A percentile compares a stretch with the other conserved stretches of the same genome.
phyloP scores from a whole-genome alignment of 2,888 invertebrate genomes.

The Hedya salicella region DNA sequence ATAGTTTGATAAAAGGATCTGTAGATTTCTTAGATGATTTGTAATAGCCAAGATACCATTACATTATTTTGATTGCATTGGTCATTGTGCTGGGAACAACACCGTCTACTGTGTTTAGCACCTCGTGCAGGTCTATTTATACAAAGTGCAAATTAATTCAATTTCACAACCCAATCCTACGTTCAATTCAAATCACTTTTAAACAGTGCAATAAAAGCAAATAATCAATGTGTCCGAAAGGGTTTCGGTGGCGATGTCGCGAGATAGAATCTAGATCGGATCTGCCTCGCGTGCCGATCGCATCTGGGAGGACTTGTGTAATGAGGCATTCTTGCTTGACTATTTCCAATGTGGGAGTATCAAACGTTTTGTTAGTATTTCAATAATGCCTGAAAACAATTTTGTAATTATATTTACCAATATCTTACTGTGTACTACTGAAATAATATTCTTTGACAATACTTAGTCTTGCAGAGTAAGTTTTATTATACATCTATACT shows the following conservation, averaged over 20 bases:
- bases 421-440: no score
- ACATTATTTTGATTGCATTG: constrained; percentile 15
- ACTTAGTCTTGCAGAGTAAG: no score
- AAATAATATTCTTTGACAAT: no score
- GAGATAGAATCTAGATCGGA: constrained; percentile 71
- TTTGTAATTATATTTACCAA: not conserved
- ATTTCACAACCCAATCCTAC: constrained; percentile 24
- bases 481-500: no score
- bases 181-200: constrained; percentile 34
- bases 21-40: no score
- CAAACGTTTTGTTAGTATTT: constrained; percentile 18
- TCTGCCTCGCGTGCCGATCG: constrained; percentile 77
- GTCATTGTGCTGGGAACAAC: constrained; percentile 1
- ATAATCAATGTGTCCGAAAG: constrained; percentile 40
- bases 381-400: constrained; percentile 16
- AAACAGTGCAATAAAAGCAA: constrained; percentile 40
- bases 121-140: constrained; percentile 36
- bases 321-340: constrained; percentile 60
- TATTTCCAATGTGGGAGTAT: constrained; percentile 36
- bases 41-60: no score
- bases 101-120: constrained; percentile 22
- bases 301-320: constrained; percentile 69
- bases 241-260: constrained; percentile 50
- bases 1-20: no score
- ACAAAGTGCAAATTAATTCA: constrained; percentile 37